Evolutionary conservation across 2,797 vertebrate genomes (phyloP), one percentile per base, ranked within the genome.

Genomic region (Crocodylus rhombifer): DNA sequence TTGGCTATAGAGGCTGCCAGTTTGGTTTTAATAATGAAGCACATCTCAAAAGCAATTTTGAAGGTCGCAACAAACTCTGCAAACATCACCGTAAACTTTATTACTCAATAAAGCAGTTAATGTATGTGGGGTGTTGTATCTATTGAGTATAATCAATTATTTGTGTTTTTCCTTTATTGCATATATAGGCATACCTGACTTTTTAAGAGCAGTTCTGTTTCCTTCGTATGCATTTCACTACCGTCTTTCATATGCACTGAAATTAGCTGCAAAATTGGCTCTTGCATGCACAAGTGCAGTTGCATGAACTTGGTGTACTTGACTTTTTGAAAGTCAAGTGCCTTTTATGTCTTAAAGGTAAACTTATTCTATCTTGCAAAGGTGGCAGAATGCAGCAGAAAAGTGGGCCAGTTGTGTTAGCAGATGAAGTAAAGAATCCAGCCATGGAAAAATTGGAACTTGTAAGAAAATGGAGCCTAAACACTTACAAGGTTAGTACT

Each of bases 391-490:
- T 95, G 83, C 97, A 98, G 74, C 96, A 97, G 94, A 97, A 96
- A 88, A 98, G 98, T 78, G 99, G 99, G 89, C 98, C 99, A 2
- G 96, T 99, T 98, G 98, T 99, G 91, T 97, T 99, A 80, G 98
- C 99, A 55, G 99, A 99, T 87, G 99, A 99, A 96, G 95, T 99
- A 60, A 99, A 99, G 98, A 99, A 98, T 96, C 99, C 99, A 36
- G 99, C 99, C 33, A 98, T 99, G 98, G 99, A 99, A 97, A 99
- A 99, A 96, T 97, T 99, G 96, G 99, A 99, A 92, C 97, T 99
- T 76, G 99, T 99, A 97, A 98, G 99, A 96, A 99, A 99, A 97
- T 99, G 99, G 99, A 99, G 99, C 98, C 98, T 99, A 97, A 99
- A 99, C 97, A 99, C 99, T 5, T 99, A 99, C 78, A 99, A 99